phyloP scores from a whole-genome alignment of 2,113 vertebrate species.

The Danionella cerebrum region DNA sequence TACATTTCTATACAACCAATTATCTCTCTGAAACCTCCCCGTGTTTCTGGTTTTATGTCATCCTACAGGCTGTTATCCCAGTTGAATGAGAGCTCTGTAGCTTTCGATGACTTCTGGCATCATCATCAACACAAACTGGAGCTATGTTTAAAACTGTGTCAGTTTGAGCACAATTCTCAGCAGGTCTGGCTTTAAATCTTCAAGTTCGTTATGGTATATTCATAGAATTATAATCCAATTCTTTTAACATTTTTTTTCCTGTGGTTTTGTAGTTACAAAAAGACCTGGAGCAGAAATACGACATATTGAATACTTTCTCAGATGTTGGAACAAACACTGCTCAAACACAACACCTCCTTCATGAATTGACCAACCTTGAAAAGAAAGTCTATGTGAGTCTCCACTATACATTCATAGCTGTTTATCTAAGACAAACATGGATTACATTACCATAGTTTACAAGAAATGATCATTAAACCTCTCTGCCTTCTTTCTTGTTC shows the following conservation, averaged over 20 bases:
- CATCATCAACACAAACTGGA: constrained; percentile 33
- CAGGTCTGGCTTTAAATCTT: constrained; percentile 21
- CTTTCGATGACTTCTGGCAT: constrained; percentile 32
- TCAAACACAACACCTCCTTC: constrained; percentile 26
- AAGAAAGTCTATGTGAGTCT: constrained; percentile 15
- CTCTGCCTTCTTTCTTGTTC: neutral
- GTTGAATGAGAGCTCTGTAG: constrained; percentile 21
- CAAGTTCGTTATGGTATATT: too few species aligned
- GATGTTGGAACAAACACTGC: constrained; percentile 17
- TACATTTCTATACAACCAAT: neutral
- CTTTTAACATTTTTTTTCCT: too few species aligned
- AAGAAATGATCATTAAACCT: too few species aligned
- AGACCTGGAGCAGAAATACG: constrained; percentile 9
- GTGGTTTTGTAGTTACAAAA: constrained; percentile 3
- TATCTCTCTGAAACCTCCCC: neutral
- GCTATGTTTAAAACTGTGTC: constrained; percentile 19
- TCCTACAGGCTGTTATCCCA: constrained; percentile 25
- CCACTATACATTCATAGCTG: neutral
- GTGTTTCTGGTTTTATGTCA: neutral
- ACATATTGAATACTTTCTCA: constrained; percentile 1
- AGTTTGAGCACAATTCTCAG: constrained; percentile 31
- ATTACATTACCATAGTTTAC: too few species aligned
- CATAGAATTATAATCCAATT: too few species aligned
- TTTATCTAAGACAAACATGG: too few species aligned
- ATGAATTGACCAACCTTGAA: constrained; percentile 24